phyloP scores from a whole-genome alignment of 2,113 vertebrate genomes.

The Prietella phreatophila region DNA sequence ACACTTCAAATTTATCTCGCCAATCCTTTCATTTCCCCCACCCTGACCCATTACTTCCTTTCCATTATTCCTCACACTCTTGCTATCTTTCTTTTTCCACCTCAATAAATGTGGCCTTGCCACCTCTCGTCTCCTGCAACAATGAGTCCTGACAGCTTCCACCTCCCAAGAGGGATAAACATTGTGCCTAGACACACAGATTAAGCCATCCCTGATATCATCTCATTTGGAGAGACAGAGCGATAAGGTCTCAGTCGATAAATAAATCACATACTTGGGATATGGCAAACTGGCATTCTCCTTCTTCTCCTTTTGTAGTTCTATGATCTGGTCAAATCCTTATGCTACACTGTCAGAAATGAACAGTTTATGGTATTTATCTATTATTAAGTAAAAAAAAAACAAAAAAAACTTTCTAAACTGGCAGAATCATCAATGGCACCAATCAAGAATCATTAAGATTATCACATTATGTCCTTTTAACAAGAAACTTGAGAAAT shows the following conservation, averaged over 20 bases:
- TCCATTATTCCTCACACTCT: conserved; percentile 17
- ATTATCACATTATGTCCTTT: neutral
- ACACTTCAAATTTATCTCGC: conserved; percentile 24
- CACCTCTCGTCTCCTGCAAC: conserved; percentile 59
- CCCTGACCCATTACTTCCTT: conserved; percentile 27
- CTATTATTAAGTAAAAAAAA: neutral
- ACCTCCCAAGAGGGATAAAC: conserved; percentile 61
- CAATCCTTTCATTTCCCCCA: conserved; percentile 20
- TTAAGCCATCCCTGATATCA: conserved; percentile 64
- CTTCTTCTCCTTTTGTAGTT: neutral
- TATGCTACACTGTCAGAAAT: neutral
- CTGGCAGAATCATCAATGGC: neutral
- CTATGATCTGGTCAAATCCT: neutral
- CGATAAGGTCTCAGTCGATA: conserved; percentile 41
- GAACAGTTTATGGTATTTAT: neutral
- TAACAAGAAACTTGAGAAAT: neutral
- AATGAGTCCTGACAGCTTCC: conserved; percentile 63
- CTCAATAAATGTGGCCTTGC: conserved; percentile 42
- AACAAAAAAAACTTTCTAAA: neutral
- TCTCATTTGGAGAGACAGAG: conserved; percentile 50
- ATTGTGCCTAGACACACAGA: conserved; percentile 61
- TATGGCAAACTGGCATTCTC: neutral
- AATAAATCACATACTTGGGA: conserved; percentile 29
- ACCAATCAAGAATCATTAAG: neutral
- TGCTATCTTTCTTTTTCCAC: conserved; percentile 1